Evolutionary conservation across 2,113 vertebrate genomes (phyloP).

Genomic region (Podarcis raffonei): DNA sequence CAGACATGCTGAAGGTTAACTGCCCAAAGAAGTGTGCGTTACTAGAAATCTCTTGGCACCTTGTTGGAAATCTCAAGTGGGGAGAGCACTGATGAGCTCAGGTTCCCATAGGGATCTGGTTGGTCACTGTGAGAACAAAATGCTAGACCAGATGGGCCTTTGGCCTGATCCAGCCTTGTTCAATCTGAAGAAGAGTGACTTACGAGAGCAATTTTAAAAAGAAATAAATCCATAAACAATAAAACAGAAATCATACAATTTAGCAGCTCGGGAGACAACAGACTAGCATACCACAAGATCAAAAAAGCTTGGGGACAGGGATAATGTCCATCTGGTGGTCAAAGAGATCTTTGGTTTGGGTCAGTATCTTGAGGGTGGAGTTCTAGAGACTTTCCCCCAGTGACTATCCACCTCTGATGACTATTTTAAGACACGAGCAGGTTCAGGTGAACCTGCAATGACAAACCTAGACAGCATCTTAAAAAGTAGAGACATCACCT

Average conservation of each 20-base stretch:
- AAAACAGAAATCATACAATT: neutral
- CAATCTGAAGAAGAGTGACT: neutral
- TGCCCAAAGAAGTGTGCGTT: too few relatives aligned
- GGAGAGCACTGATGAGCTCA: too few relatives aligned
- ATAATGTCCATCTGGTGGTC: neutral
- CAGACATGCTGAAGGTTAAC: too few relatives aligned
- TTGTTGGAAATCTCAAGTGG: too few relatives aligned
- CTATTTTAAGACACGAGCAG: neutral
- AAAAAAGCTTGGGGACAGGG: neutral
- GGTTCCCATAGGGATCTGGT: neutral
- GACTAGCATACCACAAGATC: neutral
- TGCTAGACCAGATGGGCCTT: neutral
- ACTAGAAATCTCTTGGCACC: too few relatives aligned
- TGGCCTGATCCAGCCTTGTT: neutral
- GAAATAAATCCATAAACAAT: neutral
- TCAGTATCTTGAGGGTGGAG: too few relatives aligned
- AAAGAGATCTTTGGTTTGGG: neutral
- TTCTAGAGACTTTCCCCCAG: neutral
- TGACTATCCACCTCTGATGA: neutral
- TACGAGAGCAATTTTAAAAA: neutral
- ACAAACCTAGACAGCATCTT: too few relatives aligned
- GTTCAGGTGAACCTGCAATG: too few relatives aligned
- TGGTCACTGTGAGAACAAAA: neutral
- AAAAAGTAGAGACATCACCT: too few relatives aligned
- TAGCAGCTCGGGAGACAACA: neutral